Conservation (phyloP, 2,888 invertebrate species). For the Dendrolimus houi region DNA sequence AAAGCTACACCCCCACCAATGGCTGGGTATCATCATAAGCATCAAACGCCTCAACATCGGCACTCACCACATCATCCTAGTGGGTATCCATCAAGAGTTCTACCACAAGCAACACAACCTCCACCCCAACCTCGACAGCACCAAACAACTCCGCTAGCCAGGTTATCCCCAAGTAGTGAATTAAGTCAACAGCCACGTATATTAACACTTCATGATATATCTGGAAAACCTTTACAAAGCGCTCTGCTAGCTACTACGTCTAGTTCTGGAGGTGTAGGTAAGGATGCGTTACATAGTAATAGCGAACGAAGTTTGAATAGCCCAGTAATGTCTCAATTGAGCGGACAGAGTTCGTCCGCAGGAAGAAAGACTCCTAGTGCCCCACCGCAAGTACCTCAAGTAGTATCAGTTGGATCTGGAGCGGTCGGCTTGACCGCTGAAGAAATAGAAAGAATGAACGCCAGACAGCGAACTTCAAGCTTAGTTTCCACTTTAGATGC, state of each 20-base stretch:
- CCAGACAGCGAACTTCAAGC: conserved; percentile 91
- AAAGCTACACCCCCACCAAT: conserved; percentile 91
- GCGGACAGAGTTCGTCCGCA: conserved; percentile 89
- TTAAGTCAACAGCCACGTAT: conserved; percentile 94
- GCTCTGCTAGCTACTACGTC: conserved; percentile 93
- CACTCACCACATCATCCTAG: conserved; percentile 87
- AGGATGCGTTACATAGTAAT: conserved; percentile 92
- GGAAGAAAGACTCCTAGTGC: conserved; percentile 84
- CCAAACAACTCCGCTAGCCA: conserved; percentile 93
- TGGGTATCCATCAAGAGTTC: conserved; percentile 84
- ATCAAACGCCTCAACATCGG: conserved; percentile 83
- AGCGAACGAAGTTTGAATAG: conserved; percentile 94
- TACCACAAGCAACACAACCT: conserved; percentile 82
- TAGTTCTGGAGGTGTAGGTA: conserved; percentile 90
- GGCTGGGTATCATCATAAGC: conserved; percentile 86
- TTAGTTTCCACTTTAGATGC: conserved; percentile 94
- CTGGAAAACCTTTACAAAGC: conserved; percentile 93
- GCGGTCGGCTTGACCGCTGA: conserved; percentile 93
- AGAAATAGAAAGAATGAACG: conserved; percentile 93
- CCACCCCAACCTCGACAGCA: conserved; percentile 83
- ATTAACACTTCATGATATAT: conserved; percentile 94
- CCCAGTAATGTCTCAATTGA: conserved; percentile 93
- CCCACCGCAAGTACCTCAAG: conserved; percentile 81
- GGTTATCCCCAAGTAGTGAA: conserved; percentile 94
- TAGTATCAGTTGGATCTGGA: conserved; percentile 79